Percentiles rank a stretch among this genome's conserved stretches.
phyloP scores from a whole-genome alignment of 2,797 vertebrate species.

The Lindbergichthys nudifrons region DNA sequence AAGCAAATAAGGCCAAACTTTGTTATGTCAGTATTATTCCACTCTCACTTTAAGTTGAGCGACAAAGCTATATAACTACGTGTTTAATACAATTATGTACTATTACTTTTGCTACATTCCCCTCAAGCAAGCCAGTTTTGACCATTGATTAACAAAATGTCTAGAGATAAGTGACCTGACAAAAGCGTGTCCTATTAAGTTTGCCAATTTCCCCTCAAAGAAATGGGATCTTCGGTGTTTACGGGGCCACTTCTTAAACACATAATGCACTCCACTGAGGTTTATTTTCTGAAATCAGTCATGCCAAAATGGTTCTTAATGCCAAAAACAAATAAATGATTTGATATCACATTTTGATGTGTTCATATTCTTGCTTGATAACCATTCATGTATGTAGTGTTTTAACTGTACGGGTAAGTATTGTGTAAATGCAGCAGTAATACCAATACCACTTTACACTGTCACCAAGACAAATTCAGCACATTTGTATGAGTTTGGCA shows the following conservation, averaged over 20 bases:
- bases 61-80: neutral
- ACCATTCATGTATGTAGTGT: neutral
- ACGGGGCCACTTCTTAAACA: slow-evolving; percentile 5
- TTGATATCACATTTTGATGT: slow-evolving; percentile 28
- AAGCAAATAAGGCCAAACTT: neutral
- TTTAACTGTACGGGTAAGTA: neutral
- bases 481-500: neutral
- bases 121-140: slow-evolving; percentile 11
- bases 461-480: neutral
- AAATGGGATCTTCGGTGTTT: slow-evolving; percentile 3
- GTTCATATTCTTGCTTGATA: neutral
- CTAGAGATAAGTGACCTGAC: slow-evolving; percentile 11
- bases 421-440: neutral
- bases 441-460: neutral
- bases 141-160: neutral
- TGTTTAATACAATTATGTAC: neutral
- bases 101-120: neutral
- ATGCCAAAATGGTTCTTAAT: slow-evolving; percentile 40
- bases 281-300: slow-evolving; percentile 2
- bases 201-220: slow-evolving; percentile 2
- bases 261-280: slow-evolving; percentile 15
- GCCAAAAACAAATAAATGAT: slow-evolving; percentile 59
- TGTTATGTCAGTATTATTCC: neutral
- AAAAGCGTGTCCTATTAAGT: neutral
- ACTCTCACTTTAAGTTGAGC: neutral